Evolutionary conservation across 2,888 invertebrate genomes (phyloP), one percentile per base, ranked within the genome.

Genomic region (Neoaliturus tenellus): DNA sequence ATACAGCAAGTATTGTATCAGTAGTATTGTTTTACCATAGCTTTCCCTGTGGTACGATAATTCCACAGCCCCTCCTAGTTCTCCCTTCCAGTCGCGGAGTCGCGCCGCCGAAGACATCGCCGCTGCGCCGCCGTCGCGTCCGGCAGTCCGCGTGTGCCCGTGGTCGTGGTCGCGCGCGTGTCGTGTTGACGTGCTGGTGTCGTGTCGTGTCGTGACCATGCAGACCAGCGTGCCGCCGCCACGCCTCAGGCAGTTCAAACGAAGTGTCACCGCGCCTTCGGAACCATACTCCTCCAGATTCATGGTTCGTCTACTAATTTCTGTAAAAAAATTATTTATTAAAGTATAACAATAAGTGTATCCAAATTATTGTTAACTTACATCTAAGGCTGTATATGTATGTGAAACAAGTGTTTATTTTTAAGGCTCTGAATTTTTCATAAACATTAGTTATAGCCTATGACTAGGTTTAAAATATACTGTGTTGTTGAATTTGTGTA

Each of bases 221-320:
- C 86, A 85, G 80, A 85, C 85, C 28, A 80, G 80, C 17, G 84
- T 86, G 12, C 86, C 86, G 12, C 62, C 85, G 0, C 78, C 82
- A 20, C 62, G 75, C 23, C 83, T 85, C 84, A 80, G 85, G 69
- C 86, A 85, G 84, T 86, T 86, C 83, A 81, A 85, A 48, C 62
- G 86, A 48, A 85, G 84, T 39, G 71, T 85, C 80, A 85, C 85
- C 62, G 85, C 83, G 4, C 85, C 85, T 31, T 85, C 84, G 73
- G 86, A 86, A 48, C 85, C 85, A 28, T 86, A 85, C 82, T 75
- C 20, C 23, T 51, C 55, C 73, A 84, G 83, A 78, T 83, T 85
- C 33, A 75, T 83, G 83, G 83, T 81, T 23, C 2, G n/a, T 51
- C 8, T 14, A 44, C 2, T 39, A 14, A 44, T 44, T 44, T 44